These are phyloP conservation scores for Lordiphosa clarofinis DNA, from an alignment of 1,140 invertebrate species.

Conservation along the genomic window DNA sequence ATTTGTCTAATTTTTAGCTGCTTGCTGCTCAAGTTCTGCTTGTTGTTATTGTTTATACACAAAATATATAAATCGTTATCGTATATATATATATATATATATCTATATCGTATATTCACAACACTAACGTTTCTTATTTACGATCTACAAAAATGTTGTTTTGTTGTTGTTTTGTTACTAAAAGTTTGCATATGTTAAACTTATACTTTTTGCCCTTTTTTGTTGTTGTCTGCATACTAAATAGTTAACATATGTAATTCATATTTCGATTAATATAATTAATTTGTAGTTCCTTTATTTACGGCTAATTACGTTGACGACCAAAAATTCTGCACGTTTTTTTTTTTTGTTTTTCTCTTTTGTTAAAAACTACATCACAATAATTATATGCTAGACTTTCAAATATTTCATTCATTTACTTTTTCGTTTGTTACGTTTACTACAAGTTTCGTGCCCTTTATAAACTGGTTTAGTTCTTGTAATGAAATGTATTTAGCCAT, in stretches of 20 bases:
- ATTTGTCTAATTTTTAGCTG: slow-evolving; percentile 36
- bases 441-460: slow-evolving; percentile 11
- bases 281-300: slow-evolving; percentile 47
- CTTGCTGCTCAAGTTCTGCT: slow-evolving; percentile 16
- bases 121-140: slow-evolving; percentile 72
- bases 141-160: slow-evolving; percentile 34
- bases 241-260: slow-evolving; percentile 60
- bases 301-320: slow-evolving; percentile 45
- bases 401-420: slow-evolving; percentile 16
- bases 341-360: slow-evolving; percentile 38
- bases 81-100: slow-evolving; percentile 27
- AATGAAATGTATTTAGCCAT: slow-evolving; percentile 15
- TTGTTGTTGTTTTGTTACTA: slow-evolving; percentile 35
- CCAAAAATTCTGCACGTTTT: slow-evolving; percentile 44
- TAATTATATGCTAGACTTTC: slow-evolving; percentile 77
- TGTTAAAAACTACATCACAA: slow-evolving; percentile 79
- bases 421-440: slow-evolving; percentile 20
- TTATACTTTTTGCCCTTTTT: slow-evolving; percentile 31
- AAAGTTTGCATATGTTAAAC: slow-evolving; percentile 18
- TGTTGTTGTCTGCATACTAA: slow-evolving; percentile 42
- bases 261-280: slow-evolving; percentile 22
- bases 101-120: slow-evolving; percentile 55
- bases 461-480: slow-evolving; percentile 1
- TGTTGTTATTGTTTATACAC: slow-evolving; percentile 40
- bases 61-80: slow-evolving; percentile 30